Conservation (phyloP, 2,888 invertebrate species). For the Drosophila trichaetosa region DNA sequence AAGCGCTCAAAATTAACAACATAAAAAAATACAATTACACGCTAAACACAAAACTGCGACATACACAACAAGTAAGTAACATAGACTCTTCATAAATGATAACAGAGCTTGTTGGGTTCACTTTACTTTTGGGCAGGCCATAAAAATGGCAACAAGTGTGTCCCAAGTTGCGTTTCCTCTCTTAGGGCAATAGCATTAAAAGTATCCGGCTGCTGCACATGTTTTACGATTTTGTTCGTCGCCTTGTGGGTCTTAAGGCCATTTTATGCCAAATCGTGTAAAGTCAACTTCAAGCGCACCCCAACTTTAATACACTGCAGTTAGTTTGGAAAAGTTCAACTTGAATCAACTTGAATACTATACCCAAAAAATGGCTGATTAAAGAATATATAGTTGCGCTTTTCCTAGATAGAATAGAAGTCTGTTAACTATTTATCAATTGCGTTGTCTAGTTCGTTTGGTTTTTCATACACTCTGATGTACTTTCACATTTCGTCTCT, state of each 20-base stretch:
- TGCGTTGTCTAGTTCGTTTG: not conserved
- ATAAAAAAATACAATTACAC: constrained; percentile 22
- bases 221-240: constrained; percentile 40
- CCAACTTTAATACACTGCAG: constrained; percentile 22
- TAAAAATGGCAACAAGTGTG: constrained; percentile 60
- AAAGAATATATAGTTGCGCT: not conserved
- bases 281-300: not conserved
- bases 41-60: constrained; percentile 11
- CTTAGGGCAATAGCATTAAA: constrained; percentile 44
- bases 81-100: constrained; percentile 28
- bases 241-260: constrained; percentile 14
- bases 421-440: not conserved
- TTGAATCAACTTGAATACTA: not conserved
- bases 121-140: constrained; percentile 26
- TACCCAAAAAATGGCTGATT: not conserved
- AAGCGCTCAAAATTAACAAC: constrained; percentile 39
- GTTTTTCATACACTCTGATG: not conserved
- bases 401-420: not conserved
- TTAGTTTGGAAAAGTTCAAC: not conserved
- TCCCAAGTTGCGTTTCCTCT: constrained; percentile 45
- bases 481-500: not conserved
- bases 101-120: constrained; percentile 19
- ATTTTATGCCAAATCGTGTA: constrained; percentile 26
- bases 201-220: constrained; percentile 57
- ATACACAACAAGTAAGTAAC: constrained; percentile 1